A percentile compares a stretch with the other conserved stretches of the same genome.
Evolutionary conservation across 1,140 invertebrate species (phyloP).

Genomic region (Tyrophagus putrescentiae): DNA sequence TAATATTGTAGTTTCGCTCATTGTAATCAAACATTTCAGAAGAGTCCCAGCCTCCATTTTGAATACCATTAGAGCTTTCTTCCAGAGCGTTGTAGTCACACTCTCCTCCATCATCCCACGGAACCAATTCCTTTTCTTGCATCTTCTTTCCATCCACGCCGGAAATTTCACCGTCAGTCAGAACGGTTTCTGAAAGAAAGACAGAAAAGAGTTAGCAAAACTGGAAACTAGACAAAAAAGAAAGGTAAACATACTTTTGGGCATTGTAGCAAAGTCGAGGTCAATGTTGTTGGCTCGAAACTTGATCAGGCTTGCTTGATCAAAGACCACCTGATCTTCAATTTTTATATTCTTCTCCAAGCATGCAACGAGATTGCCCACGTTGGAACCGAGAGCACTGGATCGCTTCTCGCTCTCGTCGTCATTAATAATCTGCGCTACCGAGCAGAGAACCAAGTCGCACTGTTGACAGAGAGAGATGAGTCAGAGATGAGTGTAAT

Average conservation of each 20-base stretch:
- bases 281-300: slow-evolving; percentile 64
- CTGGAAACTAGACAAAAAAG: neutral
- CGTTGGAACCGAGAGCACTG: neutral
- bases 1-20: slow-evolving; percentile 72
- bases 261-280: slow-evolving; percentile 60
- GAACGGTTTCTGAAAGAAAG: slow-evolving; percentile 17
- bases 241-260: slow-evolving; percentile 13
- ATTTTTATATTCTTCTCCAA: slow-evolving; percentile 11
- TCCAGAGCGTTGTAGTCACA: neutral
- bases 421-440: slow-evolving; percentile 15
- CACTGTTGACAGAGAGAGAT: slow-evolving; percentile 7
- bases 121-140: slow-evolving; percentile 62
- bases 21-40: slow-evolving; percentile 88
- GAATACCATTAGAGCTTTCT: slow-evolving; percentile 24
- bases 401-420: slow-evolving; percentile 6
- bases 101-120: slow-evolving; percentile 60
- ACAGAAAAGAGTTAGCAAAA: neutral
- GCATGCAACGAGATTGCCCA: slow-evolving; percentile 13
- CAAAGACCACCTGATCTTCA: slow-evolving; percentile 64
- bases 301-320: slow-evolving; percentile 59
- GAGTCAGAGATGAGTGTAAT: neutral
- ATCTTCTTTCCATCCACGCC: slow-evolving; percentile 45
- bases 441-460: slow-evolving; percentile 2
- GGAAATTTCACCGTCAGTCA: slow-evolving; percentile 62
- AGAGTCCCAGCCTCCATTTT: slow-evolving; percentile 86